Evolutionary conservation across 2,888 invertebrate genomes (phyloP).

Genomic region (Sicus ferrugineus): DNA sequence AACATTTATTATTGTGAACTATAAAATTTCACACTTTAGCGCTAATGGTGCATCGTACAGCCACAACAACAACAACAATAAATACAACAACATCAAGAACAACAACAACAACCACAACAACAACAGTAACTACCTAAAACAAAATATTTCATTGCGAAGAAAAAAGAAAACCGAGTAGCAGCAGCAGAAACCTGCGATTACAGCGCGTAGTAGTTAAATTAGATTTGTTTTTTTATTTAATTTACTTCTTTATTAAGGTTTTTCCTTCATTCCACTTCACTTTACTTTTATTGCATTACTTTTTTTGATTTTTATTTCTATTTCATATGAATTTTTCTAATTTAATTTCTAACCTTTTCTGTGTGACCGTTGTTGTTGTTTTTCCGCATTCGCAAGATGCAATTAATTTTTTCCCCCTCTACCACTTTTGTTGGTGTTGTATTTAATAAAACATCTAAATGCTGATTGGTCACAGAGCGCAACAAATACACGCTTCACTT

Average conservation of each 20-base stretch:
- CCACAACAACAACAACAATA: slow-evolving; percentile 37
- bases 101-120: background rate
- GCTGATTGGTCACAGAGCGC: slow-evolving; percentile 18
- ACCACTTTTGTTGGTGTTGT: slow-evolving; percentile 2
- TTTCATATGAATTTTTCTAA: background rate
- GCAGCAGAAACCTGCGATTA: slow-evolving; percentile 7
- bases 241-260: background rate
- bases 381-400: slow-evolving; percentile 10
- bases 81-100: background rate
- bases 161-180: too few species aligned
- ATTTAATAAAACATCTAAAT: background rate
- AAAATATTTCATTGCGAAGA: too few species aligned
- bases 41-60: slow-evolving; percentile 47
- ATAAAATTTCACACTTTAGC: slow-evolving; percentile 56
- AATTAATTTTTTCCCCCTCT: slow-evolving; percentile 3
- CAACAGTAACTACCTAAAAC: too few species aligned
- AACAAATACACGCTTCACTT: background rate
- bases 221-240: background rate
- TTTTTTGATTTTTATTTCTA: too few species aligned
- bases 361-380: background rate
- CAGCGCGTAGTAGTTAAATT: background rate
- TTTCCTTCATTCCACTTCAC: background rate
- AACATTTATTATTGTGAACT: slow-evolving; percentile 31
- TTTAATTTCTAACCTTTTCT: background rate
- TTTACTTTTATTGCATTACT: background rate